Evolutionary conservation across 2,797 vertebrate species (phyloP).

Genomic region (Microcaecilia unicolor): DNA sequence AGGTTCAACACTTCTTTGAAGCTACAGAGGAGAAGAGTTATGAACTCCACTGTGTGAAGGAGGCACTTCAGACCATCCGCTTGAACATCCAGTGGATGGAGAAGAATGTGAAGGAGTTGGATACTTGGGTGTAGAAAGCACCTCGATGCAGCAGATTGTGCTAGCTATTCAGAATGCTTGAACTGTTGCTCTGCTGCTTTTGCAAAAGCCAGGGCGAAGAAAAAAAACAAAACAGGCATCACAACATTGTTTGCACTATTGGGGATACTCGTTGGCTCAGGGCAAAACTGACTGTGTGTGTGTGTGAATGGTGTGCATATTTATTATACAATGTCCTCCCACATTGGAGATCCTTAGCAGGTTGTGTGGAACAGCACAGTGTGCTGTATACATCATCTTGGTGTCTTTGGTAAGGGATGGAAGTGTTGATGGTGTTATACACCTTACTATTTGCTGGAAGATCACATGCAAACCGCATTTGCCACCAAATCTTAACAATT

Average conservation of each 20-base stretch:
- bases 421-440: too few species aligned
- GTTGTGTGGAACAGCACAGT: too few species aligned
- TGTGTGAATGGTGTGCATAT: constrained; percentile 31
- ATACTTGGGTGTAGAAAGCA: constrained; percentile 40
- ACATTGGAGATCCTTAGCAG: not conserved
- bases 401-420: too few species aligned
- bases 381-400: too few species aligned
- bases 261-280: constrained; percentile 77
- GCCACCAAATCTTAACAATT: too few species aligned
- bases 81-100: constrained; percentile 84
- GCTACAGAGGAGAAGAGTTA: constrained; percentile 69
- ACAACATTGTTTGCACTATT: constrained; percentile 73
- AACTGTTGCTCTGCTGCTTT: constrained; percentile 33
- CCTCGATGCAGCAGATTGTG: not conserved
- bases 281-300: constrained; percentile 50
- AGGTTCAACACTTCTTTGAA: constrained; percentile 82
- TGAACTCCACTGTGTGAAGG: constrained; percentile 70
- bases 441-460: too few species aligned
- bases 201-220: constrained; percentile 33
- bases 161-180: constrained; percentile 26
- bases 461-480: too few species aligned
- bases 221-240: constrained; percentile 24
- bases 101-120: constrained; percentile 58
- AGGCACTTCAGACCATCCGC: constrained; percentile 78
- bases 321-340: constrained; percentile 20